A percentile compares a stretch with the other conserved stretches of the same genome.
phyloP scores from a whole-genome alignment of 2,888 invertebrate species.

The Pandemis heparana region DNA sequence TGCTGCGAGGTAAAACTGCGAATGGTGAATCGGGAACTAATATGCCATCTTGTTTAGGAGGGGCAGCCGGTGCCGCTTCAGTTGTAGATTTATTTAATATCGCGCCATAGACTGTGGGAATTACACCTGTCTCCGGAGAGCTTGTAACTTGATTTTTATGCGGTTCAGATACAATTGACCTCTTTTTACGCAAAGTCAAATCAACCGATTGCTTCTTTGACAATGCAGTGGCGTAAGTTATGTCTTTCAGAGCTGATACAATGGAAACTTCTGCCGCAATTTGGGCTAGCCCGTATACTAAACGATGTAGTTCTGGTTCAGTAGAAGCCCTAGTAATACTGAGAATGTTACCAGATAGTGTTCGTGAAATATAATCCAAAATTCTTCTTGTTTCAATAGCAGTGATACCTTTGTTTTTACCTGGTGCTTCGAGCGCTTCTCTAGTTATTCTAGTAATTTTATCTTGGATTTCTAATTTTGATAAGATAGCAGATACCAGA shows the following conservation, averaged over 20 bases:
- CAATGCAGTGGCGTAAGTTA: slow-evolving; percentile 73
- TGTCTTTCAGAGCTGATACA: slow-evolving; percentile 78
- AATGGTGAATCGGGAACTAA: slow-evolving; percentile 59
- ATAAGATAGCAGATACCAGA: slow-evolving; percentile 74
- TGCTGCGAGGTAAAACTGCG: slow-evolving; percentile 64
- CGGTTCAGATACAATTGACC: slow-evolving; percentile 54
- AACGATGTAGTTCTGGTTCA: slow-evolving; percentile 79
- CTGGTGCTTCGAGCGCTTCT: slow-evolving; percentile 78
- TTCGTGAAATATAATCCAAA: slow-evolving; percentile 78
- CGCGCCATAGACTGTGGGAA: slow-evolving; percentile 60
- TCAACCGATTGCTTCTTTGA: slow-evolving; percentile 80
- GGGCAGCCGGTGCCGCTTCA: slow-evolving; percentile 37
- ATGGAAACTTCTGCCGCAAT: slow-evolving; percentile 81
- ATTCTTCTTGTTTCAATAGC: slow-evolving; percentile 80
- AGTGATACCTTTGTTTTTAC: slow-evolving; percentile 77
- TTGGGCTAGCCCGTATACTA: slow-evolving; percentile 80
- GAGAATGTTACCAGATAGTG: slow-evolving; percentile 76
- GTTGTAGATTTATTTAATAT: slow-evolving; percentile 66
- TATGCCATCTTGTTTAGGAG: slow-evolving; percentile 38
- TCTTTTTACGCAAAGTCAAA: slow-evolving; percentile 72
- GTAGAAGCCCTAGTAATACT: slow-evolving; percentile 75
- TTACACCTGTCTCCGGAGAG: slow-evolving; percentile 46
- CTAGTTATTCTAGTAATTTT: slow-evolving; percentile 79
- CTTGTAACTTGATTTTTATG: slow-evolving; percentile 49
- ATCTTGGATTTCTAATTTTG: slow-evolving; percentile 78